Evolutionary conservation across 2,888 invertebrate genomes (phyloP).

Genomic region (Microctonus aethiopoides): DNA sequence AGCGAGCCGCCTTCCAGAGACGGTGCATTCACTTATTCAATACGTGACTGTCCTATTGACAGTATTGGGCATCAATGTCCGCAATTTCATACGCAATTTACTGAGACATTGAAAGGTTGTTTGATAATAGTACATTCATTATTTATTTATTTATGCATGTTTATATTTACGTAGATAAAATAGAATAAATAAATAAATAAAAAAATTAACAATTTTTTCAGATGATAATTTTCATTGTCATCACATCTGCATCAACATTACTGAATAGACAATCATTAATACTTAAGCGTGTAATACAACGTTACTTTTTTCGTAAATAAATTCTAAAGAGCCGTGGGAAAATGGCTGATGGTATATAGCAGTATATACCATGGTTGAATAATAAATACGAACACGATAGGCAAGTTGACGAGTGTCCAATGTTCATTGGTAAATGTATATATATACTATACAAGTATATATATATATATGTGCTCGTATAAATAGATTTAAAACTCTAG

Average conservation of each 20-base stretch:
- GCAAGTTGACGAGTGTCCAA: conserved; percentile 2
- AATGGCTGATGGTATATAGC: conserved; percentile 50
- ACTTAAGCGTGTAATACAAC: neutral
- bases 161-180: too few relatives aligned
- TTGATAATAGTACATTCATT: neutral
- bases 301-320: conserved; percentile 39
- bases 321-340: conserved; percentile 65
- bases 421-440: neutral
- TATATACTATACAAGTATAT: too few relatives aligned
- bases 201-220: neutral
- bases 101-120: neutral
- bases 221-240: too few relatives aligned
- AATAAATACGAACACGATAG: conserved; percentile 53
- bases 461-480: too few relatives aligned
- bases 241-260: neutral
- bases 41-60: conserved; percentile 30
- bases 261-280: neutral
- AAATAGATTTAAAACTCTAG: neutral
- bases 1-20: conserved; percentile 13
- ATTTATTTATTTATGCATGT: too few relatives aligned
- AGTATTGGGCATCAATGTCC: conserved; percentile 17
- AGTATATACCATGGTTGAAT: conserved; percentile 54
- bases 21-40: conserved; percentile 4
- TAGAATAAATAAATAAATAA: neutral
- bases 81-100: conserved; percentile 16